Evolutionary conservation across 2,113 vertebrate species (phyloP), one percentile per base, ranked within the genome.

Genomic region (Pimephales promelas): DNA sequence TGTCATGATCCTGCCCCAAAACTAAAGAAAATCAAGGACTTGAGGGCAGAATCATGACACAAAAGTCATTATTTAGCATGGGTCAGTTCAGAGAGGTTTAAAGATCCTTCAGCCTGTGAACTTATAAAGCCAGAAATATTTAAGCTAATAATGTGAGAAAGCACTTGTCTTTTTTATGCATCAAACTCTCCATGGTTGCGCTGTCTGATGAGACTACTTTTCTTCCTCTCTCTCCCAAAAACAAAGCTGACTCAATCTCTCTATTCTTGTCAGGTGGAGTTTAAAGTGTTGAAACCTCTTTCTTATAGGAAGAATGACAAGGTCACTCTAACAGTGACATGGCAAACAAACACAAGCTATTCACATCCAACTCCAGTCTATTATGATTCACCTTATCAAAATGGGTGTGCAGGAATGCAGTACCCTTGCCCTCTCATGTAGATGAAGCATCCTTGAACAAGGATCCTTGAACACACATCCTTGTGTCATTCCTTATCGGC

Each of bases 391-490:
- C 18, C 31, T 68, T 68, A 68, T 22, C 31, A 36, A 36, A 66
- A 36, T 34, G 36, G 28, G 62, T 66, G 31, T 22, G 18, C 26
- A 28, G 28, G 20, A 68, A 6, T 26, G 3, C 34, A 24, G 3
- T 66, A 34, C 8, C 3, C 16, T 36, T 68, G 64, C 64, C 64
- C 18, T 68, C 64, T 36, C 31, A 68, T 22, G 64, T 36, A 22
- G 18, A 68, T 68, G 31, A 68, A 68, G 18, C 31, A 68, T 68
- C 64, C 64, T 68, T 68, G 64, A 68, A 68, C 18, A 68, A 68
- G 18, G 64, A n/a, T n/a, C n/a, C n/a, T n/a, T 36, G 18, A 68
- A 31, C 31, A 68, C n/a, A n/a, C n/a, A n/a, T n/a, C n/a, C n/a
- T n/a, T 68, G 18, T 40, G 31, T 68, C 31, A 66, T 66, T 66